Conservation (phyloP, 2,888 invertebrate species). For the Plebejus melissa region DNA sequence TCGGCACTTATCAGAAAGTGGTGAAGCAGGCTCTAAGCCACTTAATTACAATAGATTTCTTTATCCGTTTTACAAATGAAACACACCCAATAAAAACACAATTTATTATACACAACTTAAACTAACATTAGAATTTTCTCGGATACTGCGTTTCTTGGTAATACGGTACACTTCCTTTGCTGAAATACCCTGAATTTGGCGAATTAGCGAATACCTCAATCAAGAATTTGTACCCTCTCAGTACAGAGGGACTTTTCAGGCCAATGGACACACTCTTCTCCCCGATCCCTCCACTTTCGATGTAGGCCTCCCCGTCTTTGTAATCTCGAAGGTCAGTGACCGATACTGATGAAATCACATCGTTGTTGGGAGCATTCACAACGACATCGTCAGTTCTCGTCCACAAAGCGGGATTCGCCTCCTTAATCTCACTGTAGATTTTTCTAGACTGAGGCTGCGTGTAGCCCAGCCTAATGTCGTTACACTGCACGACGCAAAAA, state of each 20-base stretch:
- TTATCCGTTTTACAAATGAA: conserved; percentile 12
- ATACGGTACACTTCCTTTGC: conserved; percentile 46
- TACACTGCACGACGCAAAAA: conserved; percentile 38
- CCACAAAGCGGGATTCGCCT: conserved; percentile 62
- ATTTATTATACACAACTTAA: conserved; percentile 28
- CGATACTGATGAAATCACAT: conserved; percentile 57
- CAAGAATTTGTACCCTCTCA: conserved; percentile 62
- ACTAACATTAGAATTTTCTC: conserved; percentile 45
- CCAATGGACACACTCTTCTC: conserved; percentile 55
- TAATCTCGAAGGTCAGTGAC: conserved; percentile 60
- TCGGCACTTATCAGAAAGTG: too few relatives aligned
- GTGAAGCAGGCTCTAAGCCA: not conserved
- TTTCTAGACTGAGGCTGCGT: conserved; percentile 45
- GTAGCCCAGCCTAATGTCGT: conserved; percentile 51
- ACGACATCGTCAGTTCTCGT: conserved; percentile 56
- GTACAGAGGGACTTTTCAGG: conserved; percentile 57
- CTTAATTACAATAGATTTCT: not conserved
- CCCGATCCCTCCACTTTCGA: conserved; percentile 61
- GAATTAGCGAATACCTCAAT: conserved; percentile 57
- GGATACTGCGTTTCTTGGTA: conserved; percentile 46
- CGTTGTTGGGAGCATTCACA: conserved; percentile 50
- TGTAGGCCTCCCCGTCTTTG: conserved; percentile 57
- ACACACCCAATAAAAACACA: conserved; percentile 29
- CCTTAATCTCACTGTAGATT: conserved; percentile 56
- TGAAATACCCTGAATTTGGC: conserved; percentile 44